Evolutionary conservation across 2,888 invertebrate genomes (phyloP).

Genomic region (Galerucella calmariensis): DNA sequence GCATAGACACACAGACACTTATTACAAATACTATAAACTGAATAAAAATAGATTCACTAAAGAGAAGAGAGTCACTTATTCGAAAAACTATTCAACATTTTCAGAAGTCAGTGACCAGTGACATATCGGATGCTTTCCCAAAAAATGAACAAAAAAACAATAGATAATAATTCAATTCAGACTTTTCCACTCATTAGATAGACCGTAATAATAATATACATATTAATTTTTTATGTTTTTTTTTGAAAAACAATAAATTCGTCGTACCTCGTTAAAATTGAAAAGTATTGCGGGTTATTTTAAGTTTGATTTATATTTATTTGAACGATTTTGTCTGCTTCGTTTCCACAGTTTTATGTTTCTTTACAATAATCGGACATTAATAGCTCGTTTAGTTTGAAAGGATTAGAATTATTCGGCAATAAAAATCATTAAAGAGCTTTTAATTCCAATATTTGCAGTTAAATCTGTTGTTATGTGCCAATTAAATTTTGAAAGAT

Average conservation of each 20-base stretch:
- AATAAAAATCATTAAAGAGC: background rate
- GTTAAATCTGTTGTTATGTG: background rate
- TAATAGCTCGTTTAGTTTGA: background rate
- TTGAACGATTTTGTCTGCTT: background rate
- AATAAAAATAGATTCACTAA: slow-evolving; percentile 25
- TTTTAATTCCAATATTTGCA: background rate
- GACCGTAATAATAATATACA: no score
- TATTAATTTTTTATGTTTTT: no score
- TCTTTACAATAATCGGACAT: background rate
- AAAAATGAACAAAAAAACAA: no score
- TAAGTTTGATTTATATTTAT: background rate
- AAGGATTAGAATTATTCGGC: background rate
- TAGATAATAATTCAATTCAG: no score
- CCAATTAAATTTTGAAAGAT: background rate
- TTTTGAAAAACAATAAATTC: no score
- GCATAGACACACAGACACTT: background rate
- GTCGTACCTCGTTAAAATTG: no score
- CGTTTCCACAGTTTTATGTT: background rate
- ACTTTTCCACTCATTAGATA: no score
- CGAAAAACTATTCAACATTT: no score
- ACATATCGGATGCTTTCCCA: no score
- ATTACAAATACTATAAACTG: slow-evolving; percentile 23
- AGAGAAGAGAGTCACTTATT: no score
- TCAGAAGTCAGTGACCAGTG: no score
- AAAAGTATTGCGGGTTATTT: background rate